Conservation (phyloP, 2,113 vertebrate species). For the Xenus cinereus region DNA sequence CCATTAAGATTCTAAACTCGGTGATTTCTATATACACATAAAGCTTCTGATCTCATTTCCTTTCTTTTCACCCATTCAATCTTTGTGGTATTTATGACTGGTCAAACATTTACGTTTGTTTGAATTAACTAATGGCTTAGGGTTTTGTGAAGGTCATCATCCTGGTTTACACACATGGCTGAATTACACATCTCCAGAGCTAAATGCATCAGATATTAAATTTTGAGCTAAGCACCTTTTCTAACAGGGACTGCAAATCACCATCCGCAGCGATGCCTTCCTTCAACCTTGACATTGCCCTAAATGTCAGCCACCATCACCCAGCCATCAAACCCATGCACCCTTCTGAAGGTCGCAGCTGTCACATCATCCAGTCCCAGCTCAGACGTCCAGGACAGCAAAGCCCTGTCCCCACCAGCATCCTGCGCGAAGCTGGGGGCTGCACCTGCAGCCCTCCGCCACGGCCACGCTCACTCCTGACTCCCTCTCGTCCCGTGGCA, state of each 20-base stretch:
- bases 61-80: neutral
- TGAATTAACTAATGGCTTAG: conserved; percentile 46
- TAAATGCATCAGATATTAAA: conserved; percentile 20
- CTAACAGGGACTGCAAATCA: neutral
- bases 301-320: neutral
- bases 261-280: neutral
- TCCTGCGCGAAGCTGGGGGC: neutral
- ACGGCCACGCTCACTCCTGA: accelerated
- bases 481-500: neutral
- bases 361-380: accelerated
- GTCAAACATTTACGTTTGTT: neutral
- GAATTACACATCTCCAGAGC: neutral
- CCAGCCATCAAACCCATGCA: neutral
- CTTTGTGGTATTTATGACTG: neutral
- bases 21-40: neutral
- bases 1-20: neutral
- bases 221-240: neutral
- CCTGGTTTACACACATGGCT: conserved; percentile 10
- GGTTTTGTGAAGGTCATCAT: conserved; percentile 13
- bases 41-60: neutral
- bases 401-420: neutral
- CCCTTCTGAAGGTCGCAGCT: neutral
- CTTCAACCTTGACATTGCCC: neutral
- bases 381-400: neutral
- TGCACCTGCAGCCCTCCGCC: neutral